These are phyloP conservation scores for Drosophila diplacantha DNA, from an alignment of 2,888 invertebrate species.

Conservation along the genomic window DNA sequence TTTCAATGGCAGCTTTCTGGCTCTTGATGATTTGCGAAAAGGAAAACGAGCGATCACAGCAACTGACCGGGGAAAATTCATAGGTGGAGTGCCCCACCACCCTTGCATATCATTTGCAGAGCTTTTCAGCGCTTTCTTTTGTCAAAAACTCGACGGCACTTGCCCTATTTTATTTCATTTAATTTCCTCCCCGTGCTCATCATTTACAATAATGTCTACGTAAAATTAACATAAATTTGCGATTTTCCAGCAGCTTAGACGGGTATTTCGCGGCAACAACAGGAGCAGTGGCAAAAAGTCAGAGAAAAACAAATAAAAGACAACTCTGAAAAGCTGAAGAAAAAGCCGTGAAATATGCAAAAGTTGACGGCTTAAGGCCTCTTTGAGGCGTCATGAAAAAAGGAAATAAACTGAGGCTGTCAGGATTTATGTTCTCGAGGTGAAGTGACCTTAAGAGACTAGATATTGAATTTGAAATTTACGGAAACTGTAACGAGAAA, in stretches of 20 bases:
- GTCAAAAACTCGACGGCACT: slow-evolving; percentile 37
- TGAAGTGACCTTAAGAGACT: slow-evolving; percentile 21
- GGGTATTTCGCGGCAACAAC: slow-evolving; percentile 24
- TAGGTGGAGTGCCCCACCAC: slow-evolving; percentile 9
- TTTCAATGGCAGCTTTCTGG: slow-evolving; percentile 58
- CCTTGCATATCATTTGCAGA: slow-evolving; percentile 41
- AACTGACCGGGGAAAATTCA: slow-evolving; percentile 4
- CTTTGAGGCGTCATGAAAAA: slow-evolving; percentile 17
- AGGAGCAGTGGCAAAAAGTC: slow-evolving; percentile 13
- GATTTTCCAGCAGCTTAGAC: slow-evolving; percentile 62
- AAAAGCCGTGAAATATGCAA: slow-evolving; percentile 42
- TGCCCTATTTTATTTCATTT: slow-evolving; percentile 57
- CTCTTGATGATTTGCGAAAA: slow-evolving; percentile 34
- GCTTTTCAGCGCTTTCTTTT: slow-evolving; percentile 31
- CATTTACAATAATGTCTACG: slow-evolving; percentile 61
- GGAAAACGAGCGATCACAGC: slow-evolving; percentile 10
- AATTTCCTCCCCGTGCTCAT: slow-evolving; percentile 60
- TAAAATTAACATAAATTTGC: slow-evolving; percentile 70
- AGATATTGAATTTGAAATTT: slow-evolving; percentile 20
- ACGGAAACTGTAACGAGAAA: slow-evolving; percentile 9
- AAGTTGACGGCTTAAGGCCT: slow-evolving; percentile 50
- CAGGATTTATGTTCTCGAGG: slow-evolving; percentile 27
- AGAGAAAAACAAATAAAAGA: slow-evolving; percentile 45
- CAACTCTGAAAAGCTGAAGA: slow-evolving; percentile 16
- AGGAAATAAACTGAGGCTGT: slow-evolving; percentile 18